Conservation (phyloP, 2,113 vertebrate genomes). For the Eulemur macaco region DNA sequence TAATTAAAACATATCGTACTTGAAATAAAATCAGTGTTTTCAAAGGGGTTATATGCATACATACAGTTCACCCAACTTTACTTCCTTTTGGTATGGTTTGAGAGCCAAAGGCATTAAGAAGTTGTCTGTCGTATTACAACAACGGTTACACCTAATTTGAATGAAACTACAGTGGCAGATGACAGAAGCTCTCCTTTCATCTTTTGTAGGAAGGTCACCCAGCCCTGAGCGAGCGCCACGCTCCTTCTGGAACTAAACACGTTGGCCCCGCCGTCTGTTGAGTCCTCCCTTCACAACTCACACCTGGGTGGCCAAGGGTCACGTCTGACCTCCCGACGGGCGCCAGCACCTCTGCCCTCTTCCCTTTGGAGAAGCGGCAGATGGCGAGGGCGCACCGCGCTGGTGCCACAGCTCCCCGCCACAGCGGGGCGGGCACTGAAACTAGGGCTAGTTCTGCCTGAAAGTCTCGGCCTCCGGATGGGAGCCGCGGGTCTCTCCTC, state of each 20-base stretch:
- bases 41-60: not conserved
- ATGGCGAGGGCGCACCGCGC: conserved; percentile 19
- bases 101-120: conserved; percentile 39
- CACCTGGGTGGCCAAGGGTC: conserved; percentile 68
- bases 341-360: not conserved
- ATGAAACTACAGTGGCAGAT: conserved; percentile 57
- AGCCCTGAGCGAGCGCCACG: conserved; percentile 36
- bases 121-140: not conserved
- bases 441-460: not conserved
- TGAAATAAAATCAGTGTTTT: conserved; percentile 39
- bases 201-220: conserved; percentile 62
- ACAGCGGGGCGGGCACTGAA: not conserved
- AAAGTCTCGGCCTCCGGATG: not conserved
- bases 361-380: conserved; percentile 36
- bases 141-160: conserved; percentile 60
- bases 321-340: not conserved
- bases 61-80: not conserved
- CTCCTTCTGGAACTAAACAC: conserved; percentile 69
- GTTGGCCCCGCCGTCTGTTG: conserved; percentile 52
- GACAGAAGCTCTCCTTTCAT: conserved; percentile 69
- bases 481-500: not conserved
- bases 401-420: not conserved
- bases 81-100: not conserved
- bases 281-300: conserved; percentile 17
- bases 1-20: not conserved